Evolutionary conservation across 2,797 vertebrate species (phyloP), one percentile per base, ranked within the genome.

Genomic region (Malurus splendens): DNA sequence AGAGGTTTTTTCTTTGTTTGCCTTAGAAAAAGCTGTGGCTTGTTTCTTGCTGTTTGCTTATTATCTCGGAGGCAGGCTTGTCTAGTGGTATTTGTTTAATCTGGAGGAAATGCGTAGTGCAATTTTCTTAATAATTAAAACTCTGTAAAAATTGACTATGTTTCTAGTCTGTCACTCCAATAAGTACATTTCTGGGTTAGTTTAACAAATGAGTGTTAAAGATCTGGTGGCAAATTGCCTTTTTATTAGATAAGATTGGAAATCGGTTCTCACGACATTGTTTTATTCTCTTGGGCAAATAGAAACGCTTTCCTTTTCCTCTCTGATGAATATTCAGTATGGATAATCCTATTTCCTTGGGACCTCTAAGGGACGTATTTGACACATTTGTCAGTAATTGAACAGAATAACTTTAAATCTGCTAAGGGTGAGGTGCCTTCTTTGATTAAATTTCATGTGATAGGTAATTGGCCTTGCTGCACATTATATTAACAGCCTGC

Each of bases 181-280:
- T 64, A 60, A 75, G 25, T 47, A 54, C 38, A n/a, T 54, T 85
- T 80, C 48, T 76, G 61, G 20, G 64, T 71, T 82, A 24, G 39
- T 82, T 76, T 80, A 85, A 78, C 71, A 82, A 75, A 73, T 48
- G 48, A 7, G 6, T 82, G 24, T 55, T 61, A 67, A 82, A 91
- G 68, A 28, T 82, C 41, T 66, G 48, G 50, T 71, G 60, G 42
- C 36, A 92, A 84, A 68, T 33, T 84, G 50, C 16, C 27, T 64
- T 70, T 87, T 55, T 60, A 41, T 80, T 77, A 50, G 33, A 27
- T 19, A 38, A 50, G 52, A 70, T 39, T 54, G 84, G 67, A 91
- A 83, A 56, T 78, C 2, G 0, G 18, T 81, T 88, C 25, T 61
- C 2, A 0, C 0, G 1, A 62, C 12, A 12, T 25, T 24, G 32